Evolutionary conservation across 2,113 vertebrate genomes (phyloP).

Genomic region (Catharus bicknelli): DNA sequence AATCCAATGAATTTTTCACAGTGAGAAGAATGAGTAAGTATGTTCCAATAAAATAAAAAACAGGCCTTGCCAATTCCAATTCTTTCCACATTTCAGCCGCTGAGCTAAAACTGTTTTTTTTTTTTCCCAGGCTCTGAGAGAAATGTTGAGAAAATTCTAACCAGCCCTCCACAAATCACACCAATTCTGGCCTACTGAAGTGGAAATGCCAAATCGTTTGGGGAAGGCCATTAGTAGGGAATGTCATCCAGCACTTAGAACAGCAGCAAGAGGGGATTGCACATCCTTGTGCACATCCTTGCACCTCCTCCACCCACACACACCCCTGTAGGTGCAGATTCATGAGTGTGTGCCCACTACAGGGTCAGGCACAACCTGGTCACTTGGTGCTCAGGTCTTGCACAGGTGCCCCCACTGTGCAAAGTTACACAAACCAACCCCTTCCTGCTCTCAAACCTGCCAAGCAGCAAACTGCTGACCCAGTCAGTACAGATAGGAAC

Average conservation of each 20-base stretch:
- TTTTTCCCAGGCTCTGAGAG: not conserved
- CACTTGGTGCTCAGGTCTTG: fast-evolving
- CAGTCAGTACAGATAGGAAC: not conserved
- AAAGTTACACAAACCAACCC: not conserved
- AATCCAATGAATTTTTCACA: constrained; percentile 51
- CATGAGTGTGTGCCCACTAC: fast-evolving
- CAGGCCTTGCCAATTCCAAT: not conserved
- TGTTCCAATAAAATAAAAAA: constrained; percentile 19
- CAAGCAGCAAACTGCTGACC: not conserved
- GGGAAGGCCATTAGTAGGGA: not conserved
- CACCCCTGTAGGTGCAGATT: fast-evolving
- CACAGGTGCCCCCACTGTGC: fast-evolving
- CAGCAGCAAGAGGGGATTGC: fast-evolving
- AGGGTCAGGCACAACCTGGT: not conserved
- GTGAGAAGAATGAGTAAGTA: constrained; percentile 51
- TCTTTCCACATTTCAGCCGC: not conserved
- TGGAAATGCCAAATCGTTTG: not conserved
- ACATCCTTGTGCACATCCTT: fast-evolving
- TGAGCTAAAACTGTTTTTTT: not conserved
- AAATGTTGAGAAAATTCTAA: constrained; percentile 10
- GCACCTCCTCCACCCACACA: not conserved
- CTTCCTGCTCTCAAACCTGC: not conserved
- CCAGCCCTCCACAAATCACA: not conserved
- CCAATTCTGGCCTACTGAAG: not conserved
- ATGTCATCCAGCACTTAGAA: not conserved